Evolutionary conservation across 1,140 invertebrate species (phyloP).

Genomic region (Brachionus rotundiformis): DNA sequence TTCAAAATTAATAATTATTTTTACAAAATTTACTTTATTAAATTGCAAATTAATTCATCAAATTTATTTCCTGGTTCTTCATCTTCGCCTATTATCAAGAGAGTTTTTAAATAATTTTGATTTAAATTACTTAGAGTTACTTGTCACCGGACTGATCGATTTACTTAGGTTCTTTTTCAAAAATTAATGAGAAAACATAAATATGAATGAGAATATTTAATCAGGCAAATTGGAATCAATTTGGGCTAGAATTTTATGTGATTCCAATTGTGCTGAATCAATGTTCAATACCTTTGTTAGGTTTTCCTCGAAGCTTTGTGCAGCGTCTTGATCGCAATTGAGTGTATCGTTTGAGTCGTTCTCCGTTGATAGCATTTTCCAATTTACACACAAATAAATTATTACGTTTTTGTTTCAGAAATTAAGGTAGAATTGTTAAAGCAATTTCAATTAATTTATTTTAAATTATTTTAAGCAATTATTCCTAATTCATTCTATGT

Average conservation of each 20-base stretch:
- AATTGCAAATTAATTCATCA: slow-evolving; percentile 7
- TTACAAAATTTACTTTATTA: slow-evolving; percentile 11
- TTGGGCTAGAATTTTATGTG: not conserved
- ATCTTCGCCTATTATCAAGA: too few species aligned
- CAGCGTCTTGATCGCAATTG: not conserved
- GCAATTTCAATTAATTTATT: slow-evolving; percentile 10
- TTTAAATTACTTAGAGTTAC: not conserved
- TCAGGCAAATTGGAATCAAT: slow-evolving; percentile 1
- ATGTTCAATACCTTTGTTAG: slow-evolving; percentile 1
- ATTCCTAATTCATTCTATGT: not conserved
- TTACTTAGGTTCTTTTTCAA: not conserved
- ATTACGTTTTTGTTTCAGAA: slow-evolving; percentile 15
- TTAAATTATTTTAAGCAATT: slow-evolving; percentile 10
- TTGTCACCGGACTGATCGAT: not conserved
- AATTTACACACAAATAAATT: slow-evolving; percentile 2
- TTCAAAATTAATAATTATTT: not conserved
- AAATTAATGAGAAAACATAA: slow-evolving; percentile 16
- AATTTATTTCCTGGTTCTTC: slow-evolving; percentile 13
- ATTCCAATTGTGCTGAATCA: slow-evolving; percentile 1
- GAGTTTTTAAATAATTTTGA: too few species aligned
- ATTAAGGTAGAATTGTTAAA: slow-evolving; percentile 11
- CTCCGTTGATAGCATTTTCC: not conserved
- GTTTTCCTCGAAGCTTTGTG: slow-evolving; percentile 4
- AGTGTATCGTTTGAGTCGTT: not conserved
- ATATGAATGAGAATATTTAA: not conserved